Conservation (phyloP, 2,888 invertebrate genomes). For the Labia minor region DNA sequence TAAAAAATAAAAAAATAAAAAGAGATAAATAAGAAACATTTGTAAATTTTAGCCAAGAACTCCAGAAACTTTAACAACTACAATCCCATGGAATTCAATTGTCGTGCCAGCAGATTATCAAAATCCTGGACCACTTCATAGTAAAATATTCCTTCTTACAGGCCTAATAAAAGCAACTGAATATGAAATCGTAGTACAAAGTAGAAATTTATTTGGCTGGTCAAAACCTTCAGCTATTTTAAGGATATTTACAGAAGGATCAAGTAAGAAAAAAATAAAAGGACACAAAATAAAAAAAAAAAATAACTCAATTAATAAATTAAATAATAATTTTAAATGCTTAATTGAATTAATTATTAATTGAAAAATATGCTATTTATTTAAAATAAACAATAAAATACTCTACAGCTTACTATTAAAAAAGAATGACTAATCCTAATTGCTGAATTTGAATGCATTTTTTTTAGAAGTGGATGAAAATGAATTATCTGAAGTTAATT, state of each 20-base stretch:
- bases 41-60: background rate
- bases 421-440: too few relatives aligned
- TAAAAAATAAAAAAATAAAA: constrained; percentile 21
- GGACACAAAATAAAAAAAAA: too few relatives aligned
- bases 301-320: too few relatives aligned
- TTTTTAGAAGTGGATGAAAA: too few relatives aligned
- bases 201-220: constrained; percentile 77
- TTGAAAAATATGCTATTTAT: too few relatives aligned
- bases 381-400: too few relatives aligned
- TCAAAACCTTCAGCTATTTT: constrained; percentile 64
- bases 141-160: constrained; percentile 59
- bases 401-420: too few relatives aligned
- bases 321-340: too few relatives aligned
- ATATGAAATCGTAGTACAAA: constrained; percentile 67
- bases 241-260: constrained; percentile 65
- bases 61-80: background rate
- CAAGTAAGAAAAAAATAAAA: constrained; percentile 41
- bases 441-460: too few relatives aligned
- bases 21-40: background rate
- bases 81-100: constrained; percentile 49
- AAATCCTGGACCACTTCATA: constrained; percentile 57
- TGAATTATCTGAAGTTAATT: too few relatives aligned
- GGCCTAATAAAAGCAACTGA: constrained; percentile 62
- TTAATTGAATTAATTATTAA: too few relatives aligned
- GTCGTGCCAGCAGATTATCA: constrained; percentile 55